Evolutionary conservation across 2,888 invertebrate species (phyloP), one percentile per base, ranked within the genome.

Genomic region (Dioctria linearis): DNA sequence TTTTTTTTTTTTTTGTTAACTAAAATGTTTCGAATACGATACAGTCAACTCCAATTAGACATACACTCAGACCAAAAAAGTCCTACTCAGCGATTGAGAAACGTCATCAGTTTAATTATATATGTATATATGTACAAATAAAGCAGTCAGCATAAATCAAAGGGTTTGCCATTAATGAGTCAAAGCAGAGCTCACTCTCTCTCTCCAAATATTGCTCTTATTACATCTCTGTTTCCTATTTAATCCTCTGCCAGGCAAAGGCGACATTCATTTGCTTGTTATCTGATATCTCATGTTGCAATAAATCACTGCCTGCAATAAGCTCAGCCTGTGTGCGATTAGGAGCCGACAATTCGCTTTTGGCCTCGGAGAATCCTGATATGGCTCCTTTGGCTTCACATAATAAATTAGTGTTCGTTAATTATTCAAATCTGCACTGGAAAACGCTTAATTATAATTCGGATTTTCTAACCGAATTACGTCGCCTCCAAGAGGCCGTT

Each of bases 371-470:
- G 71, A 51, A 54, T 25, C 69, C n/a, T 6, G 71, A 71, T 71
- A 40, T 54, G 54, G 37, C 71, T 71, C 51, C 71, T 71, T 71
- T 25, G 25, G 25, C 25, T 25, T 25, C 25, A 25, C 51, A 54
- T 71, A 54, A 71, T 71, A 71, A 71, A 71, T 71, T 71, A 71
- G 71, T 54, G 71, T 71, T 75, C 75, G 61, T 75, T 75, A 75
- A 75, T 75, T 75, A 75, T 75, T 75, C 75, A 75, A 75, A 75
- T 75, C 75, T 75, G 59, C 75, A 43, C 61, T 75, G 59, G 75
- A 75, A 59, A 59, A 75, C 75, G 75, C 43, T 75, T 75, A 75
- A 75, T 75, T 75, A 75, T 75, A 61, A 75, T 75, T 75, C 61
- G 71, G 71, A 39, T 71, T 40, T 71, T 71, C 71, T 71, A 71